Percentiles rank a stretch among this genome's conserved stretches.
Conservation (phyloP, 2,797 vertebrate species). For the Muscicapa comitata region DNA sequence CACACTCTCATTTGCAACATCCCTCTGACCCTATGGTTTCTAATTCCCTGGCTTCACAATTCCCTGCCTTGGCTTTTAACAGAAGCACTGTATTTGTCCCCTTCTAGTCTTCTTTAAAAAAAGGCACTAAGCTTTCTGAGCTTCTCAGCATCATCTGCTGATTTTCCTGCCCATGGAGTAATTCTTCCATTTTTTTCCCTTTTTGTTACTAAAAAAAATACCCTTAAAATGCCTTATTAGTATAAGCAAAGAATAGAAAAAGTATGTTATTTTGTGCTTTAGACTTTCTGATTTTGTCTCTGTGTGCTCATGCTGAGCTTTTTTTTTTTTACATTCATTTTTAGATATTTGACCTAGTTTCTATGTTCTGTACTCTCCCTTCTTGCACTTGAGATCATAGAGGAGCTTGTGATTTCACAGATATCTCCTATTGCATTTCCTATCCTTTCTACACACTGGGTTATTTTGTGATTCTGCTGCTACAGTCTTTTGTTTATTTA, state of each 20-base stretch:
- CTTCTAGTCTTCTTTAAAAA: background rate
- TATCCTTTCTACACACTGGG: background rate
- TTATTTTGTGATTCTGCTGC: background rate
- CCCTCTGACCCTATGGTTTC: background rate
- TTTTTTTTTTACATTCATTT: conserved; percentile 29
- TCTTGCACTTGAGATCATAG: conserved; percentile 36
- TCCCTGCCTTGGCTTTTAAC: background rate
- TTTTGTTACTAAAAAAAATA: background rate
- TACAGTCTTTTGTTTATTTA: background rate
- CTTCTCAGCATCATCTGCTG: background rate
- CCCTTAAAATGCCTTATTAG: background rate
- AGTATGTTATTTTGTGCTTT: conserved; percentile 20
- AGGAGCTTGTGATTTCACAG: conserved; percentile 20
- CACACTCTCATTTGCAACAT: background rate
- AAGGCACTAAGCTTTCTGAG: background rate
- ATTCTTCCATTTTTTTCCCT: background rate
- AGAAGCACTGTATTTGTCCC: background rate
- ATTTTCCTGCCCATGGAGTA: background rate
- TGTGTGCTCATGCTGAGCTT: background rate
- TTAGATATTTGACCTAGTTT: conserved; percentile 65
- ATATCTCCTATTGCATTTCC: background rate
- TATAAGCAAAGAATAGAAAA: conserved; percentile 22
- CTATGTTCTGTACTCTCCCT: background rate
- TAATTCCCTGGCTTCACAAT: background rate
- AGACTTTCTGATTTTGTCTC: background rate